A percentile compares a stretch with the other conserved stretches of the same genome.
These are phyloP conservation scores for Drosophila demipolita DNA, from an alignment of 2,888 invertebrate genomes.

Conservation along the genomic window DNA sequence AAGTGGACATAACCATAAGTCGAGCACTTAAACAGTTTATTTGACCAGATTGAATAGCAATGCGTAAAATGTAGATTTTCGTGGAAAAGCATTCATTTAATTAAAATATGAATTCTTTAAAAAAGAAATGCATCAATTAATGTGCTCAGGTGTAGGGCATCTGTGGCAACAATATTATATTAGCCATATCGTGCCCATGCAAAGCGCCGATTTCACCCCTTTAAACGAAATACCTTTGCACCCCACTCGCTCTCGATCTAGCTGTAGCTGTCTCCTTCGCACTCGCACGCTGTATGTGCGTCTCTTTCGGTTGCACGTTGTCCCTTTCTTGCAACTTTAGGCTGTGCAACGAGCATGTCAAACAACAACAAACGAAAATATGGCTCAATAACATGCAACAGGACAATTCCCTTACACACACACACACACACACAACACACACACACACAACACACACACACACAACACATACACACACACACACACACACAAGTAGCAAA, in stretches of 20 bases:
- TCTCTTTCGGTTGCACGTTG: slow-evolving; percentile 10
- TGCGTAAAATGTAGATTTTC: neutral
- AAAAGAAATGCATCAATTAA: neutral
- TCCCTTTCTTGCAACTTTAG: slow-evolving; percentile 17
- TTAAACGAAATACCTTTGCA: slow-evolving; percentile 60
- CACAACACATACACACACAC: slow-evolving; percentile 33
- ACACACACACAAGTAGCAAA: slow-evolving; percentile 8
- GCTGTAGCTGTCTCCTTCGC: neutral
- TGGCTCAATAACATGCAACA: slow-evolving; percentile 80
- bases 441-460: slow-evolving; percentile 27
- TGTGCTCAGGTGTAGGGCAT: slow-evolving; percentile 15
- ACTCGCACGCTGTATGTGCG: neutral
- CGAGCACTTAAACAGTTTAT: neutral
- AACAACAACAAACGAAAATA: slow-evolving; percentile 69
- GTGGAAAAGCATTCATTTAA: neutral
- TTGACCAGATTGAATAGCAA: neutral
- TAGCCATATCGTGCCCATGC: slow-evolving; percentile 3
- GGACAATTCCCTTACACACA: slow-evolving; percentile 51
- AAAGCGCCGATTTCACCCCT: slow-evolving; percentile 12
- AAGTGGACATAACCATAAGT: neutral
- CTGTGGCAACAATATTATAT: slow-evolving; percentile 4
- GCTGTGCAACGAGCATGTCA: slow-evolving; percentile 54
- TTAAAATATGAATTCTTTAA: neutral
- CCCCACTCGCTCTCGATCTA: slow-evolving; percentile 1
- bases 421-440: slow-evolving; percentile 28